Evolutionary conservation across 2,888 invertebrate species (phyloP), one percentile per base, ranked within the genome.

Genomic region (Laspeyria flexula): DNA sequence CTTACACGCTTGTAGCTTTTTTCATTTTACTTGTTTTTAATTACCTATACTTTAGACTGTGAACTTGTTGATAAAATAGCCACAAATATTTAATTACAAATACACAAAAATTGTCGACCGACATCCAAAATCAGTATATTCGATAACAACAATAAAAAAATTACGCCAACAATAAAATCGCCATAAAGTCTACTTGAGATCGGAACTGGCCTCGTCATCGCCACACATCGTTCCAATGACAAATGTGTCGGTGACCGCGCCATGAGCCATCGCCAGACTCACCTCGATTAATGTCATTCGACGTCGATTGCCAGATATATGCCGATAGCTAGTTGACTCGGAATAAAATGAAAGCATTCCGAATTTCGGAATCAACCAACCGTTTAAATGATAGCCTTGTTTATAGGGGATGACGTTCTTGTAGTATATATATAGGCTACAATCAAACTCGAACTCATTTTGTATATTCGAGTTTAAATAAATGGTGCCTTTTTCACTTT

Each of bases 121-220:
- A 18, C 18, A 18, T 18, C 18, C 18, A 18, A 2, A 25, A 25
- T 6, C 25, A 25, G 25, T 7, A 25, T n/a, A n/a, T n/a, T n/a
- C n/a, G n/a, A 25, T 6, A 4, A 7, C 7, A 25, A 9, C 50
- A 62, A 53, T 73, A 67, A 65, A 60, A 31, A 11, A 58, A 65
- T 71, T 65, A 70, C 59, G n/a, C 49, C 15, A 23, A 15, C 43
- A 33, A 65, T 70, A 71, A 74, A 72, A 62, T 43, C 29, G 45
- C 21, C 15, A n/a, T 43, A 37, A 43, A 42, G 21, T 30, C 21
- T 18, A 18, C 31, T 55, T 34, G 37, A 40, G 27, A 29, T 18
- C 7, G 37, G 27, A 27, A 35, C 50, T 25, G 31, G 10, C 16
- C 5, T 10, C 25, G 43, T 51, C 46, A 62, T 51, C 41, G 15